These are phyloP conservation scores for Callinectes sapidus DNA, from an alignment of 2,888 invertebrate genomes.

Conservation along the genomic window DNA sequence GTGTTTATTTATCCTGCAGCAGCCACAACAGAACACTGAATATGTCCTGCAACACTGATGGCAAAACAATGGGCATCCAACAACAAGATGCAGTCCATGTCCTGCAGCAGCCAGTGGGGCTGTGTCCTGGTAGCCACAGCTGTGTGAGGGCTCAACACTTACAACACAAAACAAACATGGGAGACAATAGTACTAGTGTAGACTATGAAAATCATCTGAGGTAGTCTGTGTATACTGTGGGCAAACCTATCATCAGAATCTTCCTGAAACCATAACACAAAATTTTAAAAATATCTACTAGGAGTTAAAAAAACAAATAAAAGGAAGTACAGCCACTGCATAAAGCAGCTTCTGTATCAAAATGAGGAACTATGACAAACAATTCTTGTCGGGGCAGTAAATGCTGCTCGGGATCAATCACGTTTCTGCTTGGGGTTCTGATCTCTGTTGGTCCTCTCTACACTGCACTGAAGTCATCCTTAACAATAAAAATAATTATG, in stretches of 20 bases:
- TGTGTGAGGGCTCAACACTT: not conserved
- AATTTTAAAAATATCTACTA: not conserved
- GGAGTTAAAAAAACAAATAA: not conserved
- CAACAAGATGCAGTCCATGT: not conserved
- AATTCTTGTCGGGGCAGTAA: not conserved
- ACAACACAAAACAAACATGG: constrained; percentile 43
- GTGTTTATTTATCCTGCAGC: not conserved
- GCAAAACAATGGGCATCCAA: not conserved
- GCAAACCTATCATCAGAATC: constrained; percentile 38
- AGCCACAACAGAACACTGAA: not conserved
- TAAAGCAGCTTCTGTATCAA: not conserved
- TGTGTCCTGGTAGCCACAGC: not conserved
- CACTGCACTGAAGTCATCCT: not conserved
- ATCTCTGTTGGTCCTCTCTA: constrained; percentile 2
- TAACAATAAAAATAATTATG: not conserved
- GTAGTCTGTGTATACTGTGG: constrained; percentile 61
- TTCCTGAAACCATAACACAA: not conserved
- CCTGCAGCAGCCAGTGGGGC: not conserved
- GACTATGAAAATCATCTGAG: constrained; percentile 57
- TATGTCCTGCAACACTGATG: not conserved
- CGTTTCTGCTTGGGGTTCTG: not conserved
- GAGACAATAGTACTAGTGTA: constrained; percentile 38
- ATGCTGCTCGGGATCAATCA: not conserved
- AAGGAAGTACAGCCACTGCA: constrained; percentile 15
- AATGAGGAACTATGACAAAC: not conserved